These are phyloP conservation scores for Argyrosomus japonicus DNA, from an alignment of 2,113 vertebrate genomes.

Conservation along the genomic window DNA sequence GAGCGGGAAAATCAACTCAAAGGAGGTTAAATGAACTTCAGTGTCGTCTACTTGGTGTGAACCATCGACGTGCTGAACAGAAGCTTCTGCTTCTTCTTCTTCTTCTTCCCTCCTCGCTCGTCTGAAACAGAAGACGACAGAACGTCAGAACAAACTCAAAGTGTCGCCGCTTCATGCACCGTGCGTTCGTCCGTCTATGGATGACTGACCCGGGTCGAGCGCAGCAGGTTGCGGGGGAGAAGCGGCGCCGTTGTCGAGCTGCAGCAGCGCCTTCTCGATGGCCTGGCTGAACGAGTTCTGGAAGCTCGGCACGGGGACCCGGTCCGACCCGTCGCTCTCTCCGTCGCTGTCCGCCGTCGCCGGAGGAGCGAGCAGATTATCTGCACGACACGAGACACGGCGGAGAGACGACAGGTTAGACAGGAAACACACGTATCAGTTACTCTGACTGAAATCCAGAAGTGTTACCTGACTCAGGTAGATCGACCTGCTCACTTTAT, in stretches of 20 bases:
- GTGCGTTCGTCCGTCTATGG: too few species aligned
- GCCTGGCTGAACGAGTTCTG: constrained; percentile 99
- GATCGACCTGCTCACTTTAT: too few species aligned
- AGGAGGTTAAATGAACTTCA: constrained; percentile 52
- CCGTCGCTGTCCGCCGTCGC: constrained; percentile 92
- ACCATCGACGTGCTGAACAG: constrained; percentile 98
- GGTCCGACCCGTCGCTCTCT: constrained; percentile 95
- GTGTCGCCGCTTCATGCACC: too few species aligned
- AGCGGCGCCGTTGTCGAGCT: constrained; percentile 86
- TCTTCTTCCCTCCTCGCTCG: constrained; percentile 96
- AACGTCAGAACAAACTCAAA: too few species aligned
- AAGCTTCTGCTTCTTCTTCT: constrained; percentile 97
- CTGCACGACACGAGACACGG: constrained; percentile 66
- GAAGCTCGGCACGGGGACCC: constrained; percentile 97
- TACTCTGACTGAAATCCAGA: too few species aligned
- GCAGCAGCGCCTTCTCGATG: constrained; percentile 94
- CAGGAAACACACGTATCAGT: too few species aligned
- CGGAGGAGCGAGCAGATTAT: constrained; percentile 87
- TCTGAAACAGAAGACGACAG: constrained; percentile 82
- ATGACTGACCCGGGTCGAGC: constrained; percentile 73
- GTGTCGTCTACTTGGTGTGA: constrained; percentile 92
- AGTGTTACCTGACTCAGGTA: too few species aligned
- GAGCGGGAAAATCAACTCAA: constrained; percentile 34
- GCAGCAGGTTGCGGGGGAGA: constrained; percentile 67
- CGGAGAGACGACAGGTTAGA: too few species aligned